Percentiles rank a stretch among this genome's conserved stretches.
Evolutionary conservation across 2,888 invertebrate species (phyloP).

Genomic region (Drosophila affinis): DNA sequence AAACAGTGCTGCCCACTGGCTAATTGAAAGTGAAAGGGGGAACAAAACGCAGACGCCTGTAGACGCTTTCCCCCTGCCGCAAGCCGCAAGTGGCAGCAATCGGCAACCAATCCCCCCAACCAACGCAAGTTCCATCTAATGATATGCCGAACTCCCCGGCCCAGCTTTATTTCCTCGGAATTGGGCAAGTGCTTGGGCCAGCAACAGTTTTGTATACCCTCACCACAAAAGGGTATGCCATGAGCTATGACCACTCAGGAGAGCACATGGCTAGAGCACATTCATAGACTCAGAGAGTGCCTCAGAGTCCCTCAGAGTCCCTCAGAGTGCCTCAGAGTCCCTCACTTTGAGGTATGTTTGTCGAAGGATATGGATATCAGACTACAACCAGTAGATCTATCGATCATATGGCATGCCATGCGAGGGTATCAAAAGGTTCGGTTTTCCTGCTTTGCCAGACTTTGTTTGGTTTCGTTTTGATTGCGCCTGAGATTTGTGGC

Average conservation of each 20-base stretch:
- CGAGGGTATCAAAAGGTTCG: background rate
- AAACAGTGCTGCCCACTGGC: constrained; percentile 56
- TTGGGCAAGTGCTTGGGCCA: constrained; percentile 28
- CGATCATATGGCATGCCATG: too few relatives aligned
- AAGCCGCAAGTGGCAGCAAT: background rate
- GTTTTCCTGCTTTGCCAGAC: constrained; percentile 6
- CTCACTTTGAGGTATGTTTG: background rate
- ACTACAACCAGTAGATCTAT: background rate
- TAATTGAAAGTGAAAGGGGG: constrained; percentile 73
- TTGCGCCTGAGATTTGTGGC: constrained; percentile 10
- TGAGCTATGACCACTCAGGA: background rate
- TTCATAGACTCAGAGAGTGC: too few relatives aligned
- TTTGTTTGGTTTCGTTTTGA: constrained; percentile 20
- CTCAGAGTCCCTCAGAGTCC: too few relatives aligned
- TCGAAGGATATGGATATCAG: background rate
- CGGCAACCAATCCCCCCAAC: too few relatives aligned
- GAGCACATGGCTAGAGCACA: background rate
- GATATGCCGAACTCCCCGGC: background rate
- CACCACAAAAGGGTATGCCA: background rate
- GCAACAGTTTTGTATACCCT: background rate
- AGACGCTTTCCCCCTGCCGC: background rate
- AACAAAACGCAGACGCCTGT: constrained; percentile 20
- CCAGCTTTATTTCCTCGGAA: constrained; percentile 15
- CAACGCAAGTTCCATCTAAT: constrained; percentile 5
- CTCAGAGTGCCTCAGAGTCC: too few relatives aligned